Evolutionary conservation across 2,113 vertebrate species (phyloP), one percentile per base, ranked within the genome.

Genomic region (Amia ocellicauda): DNA sequence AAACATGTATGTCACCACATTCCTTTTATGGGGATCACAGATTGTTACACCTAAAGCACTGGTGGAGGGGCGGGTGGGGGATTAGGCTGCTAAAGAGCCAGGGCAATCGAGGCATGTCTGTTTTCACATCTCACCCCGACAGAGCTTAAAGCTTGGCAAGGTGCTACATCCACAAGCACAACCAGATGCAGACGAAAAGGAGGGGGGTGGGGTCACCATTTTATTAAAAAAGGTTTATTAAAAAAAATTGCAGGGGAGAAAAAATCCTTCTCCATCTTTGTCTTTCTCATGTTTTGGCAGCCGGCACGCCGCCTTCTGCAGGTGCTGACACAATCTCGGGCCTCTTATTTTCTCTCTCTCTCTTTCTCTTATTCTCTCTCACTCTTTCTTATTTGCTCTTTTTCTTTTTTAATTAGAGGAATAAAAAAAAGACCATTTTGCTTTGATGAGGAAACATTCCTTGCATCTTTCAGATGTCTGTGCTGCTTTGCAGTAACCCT

Each of bases 371-470:
- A n/a, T 28, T 27, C 13, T 36, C 49, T 49, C 41, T 22, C n/a
- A 26, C 52, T 57, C 41, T 51, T 51, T 56, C 43, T 29, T 28
- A 49, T 62, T 50, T 22, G 8, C 49, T 54, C 66, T 56, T 57
- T 62, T 67, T 17, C 57, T 22, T 28, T 64, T 65, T 85, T 84
- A 83, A 84, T 85, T 83, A 77, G 68, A 78, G 77, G 74, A 80
- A 74, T 80, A 75, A 85, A 82, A 66, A 64, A 57, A 75, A 66
- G 74, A 80, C 69, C 76, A 74, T 49, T 24, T 56, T 42, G 56
- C 81, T 86, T 84, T 87, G 79, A 85, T 83, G 78, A 26, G 14
- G 43, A 68, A 69, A 76, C 75, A 86, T 87, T 87, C 85, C 79
- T 73, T 56, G 68, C 78, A 68, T 86, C 78, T 68, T 70, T 86